phyloP scores from a whole-genome alignment of 2,113 vertebrate species.

The Tor tambroides region DNA sequence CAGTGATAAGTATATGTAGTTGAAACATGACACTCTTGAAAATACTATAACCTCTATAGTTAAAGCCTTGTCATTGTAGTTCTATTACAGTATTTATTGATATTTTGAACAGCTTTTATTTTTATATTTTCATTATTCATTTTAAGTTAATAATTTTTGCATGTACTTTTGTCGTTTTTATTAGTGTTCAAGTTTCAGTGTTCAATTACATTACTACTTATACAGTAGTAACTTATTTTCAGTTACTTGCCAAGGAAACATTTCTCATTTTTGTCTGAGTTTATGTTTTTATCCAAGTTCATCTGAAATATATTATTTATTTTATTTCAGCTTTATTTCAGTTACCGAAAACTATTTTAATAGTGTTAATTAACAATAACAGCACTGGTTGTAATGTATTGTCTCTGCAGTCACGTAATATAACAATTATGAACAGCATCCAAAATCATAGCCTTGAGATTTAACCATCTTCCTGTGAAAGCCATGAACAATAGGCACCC shows the following conservation, averaged over 20 bases:
- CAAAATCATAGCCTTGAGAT: neutral
- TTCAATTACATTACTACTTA: too few relatives aligned
- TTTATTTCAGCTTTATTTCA: neutral
- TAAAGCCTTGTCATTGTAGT: neutral
- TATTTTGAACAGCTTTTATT: neutral
- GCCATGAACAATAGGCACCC: slow-evolving; percentile 30
- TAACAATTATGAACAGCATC: neutral
- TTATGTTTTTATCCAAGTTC: neutral
- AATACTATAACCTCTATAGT: neutral
- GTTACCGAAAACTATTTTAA: neutral
- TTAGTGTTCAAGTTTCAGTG: too few relatives aligned
- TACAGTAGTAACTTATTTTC: too few relatives aligned
- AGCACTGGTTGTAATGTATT: neutral
- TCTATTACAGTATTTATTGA: neutral
- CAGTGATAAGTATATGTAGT: neutral
- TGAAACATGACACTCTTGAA: too few relatives aligned
- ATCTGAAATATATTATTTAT: neutral
- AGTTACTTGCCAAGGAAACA: neutral
- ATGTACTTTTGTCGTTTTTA: too few relatives aligned
- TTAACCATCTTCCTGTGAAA: slow-evolving; percentile 30
- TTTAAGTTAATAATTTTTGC: neutral
- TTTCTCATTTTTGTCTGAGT: too few relatives aligned
- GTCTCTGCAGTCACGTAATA: neutral
- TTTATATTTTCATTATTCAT: neutral
- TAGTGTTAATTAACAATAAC: neutral